Percentiles rank a stretch among this genome's conserved stretches.
Evolutionary conservation across 2,888 invertebrate genomes (phyloP).

Genomic region (Drosophila ezoana): DNA sequence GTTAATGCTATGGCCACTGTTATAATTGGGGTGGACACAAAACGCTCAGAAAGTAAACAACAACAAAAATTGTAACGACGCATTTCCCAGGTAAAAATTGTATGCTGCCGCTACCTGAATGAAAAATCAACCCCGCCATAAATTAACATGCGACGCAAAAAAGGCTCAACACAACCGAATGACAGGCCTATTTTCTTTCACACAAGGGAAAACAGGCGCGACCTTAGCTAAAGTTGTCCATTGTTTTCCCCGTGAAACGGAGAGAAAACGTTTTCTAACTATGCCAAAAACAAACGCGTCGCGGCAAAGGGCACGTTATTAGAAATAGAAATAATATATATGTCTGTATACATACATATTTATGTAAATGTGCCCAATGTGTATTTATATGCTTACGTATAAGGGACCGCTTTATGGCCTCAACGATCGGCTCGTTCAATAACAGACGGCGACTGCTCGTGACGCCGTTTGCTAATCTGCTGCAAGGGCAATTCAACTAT

Average conservation of each 20-base stretch:
- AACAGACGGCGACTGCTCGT: conserved; percentile 28
- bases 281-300: conserved; percentile 19
- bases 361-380: conserved; percentile 18
- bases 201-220: conserved; percentile 57
- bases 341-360: conserved; percentile 3
- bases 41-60: conserved; percentile 9
- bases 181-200: conserved; percentile 55
- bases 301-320: conserved; percentile 24
- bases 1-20: conserved; percentile 28
- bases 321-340: conserved; percentile 17
- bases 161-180: conserved; percentile 43
- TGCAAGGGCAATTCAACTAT: conserved; percentile 28
- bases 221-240: conserved; percentile 60
- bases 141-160: conserved; percentile 70
- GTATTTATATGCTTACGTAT: conserved; percentile 3
- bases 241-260: conserved; percentile 39
- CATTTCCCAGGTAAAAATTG: conserved; percentile 58
- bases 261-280: conserved; percentile 36
- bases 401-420: conserved; percentile 17
- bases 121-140: conserved; percentile 69
- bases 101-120: conserved; percentile 55
- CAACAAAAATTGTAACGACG: conserved; percentile 38
- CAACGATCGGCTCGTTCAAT: conserved; percentile 53
- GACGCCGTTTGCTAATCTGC: conserved; percentile 47
- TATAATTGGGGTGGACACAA: conserved; percentile 42